Evolutionary conservation across 2,797 vertebrate genomes (phyloP).

Genomic region (Pelodytes ibericus): DNA sequence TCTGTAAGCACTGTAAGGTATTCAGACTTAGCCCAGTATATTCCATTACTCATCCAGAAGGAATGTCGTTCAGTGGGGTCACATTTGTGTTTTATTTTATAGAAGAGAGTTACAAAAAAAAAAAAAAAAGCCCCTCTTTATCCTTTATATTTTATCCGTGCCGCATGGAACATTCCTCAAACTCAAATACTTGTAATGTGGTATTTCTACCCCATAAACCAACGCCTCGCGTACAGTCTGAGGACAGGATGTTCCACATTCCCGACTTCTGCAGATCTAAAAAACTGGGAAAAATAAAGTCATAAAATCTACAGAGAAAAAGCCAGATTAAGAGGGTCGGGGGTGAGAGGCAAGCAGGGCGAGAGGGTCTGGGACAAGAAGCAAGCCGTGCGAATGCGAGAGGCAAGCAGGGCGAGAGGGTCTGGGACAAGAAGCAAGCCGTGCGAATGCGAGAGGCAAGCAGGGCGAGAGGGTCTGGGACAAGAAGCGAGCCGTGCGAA

Average conservation of each 20-base stretch:
- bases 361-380: too few species aligned
- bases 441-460: too few species aligned
- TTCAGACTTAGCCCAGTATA: too few species aligned
- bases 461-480: too few species aligned
- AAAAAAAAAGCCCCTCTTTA: not conserved
- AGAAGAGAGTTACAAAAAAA: too few species aligned
- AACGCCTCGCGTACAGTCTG: not conserved
- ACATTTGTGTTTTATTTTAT: constrained; percentile 42
- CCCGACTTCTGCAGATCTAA: not conserved
- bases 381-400: too few species aligned
- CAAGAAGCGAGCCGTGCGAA: too few species aligned
- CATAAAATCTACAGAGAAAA: not conserved
- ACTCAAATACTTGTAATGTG: constrained; percentile 39
- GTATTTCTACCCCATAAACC: constrained; percentile 28
- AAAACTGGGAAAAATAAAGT: constrained; percentile 11
- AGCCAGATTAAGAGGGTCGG: not conserved
- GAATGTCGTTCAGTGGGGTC: constrained; percentile 20
- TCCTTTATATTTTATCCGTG: constrained; percentile 22
- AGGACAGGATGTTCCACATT: constrained; percentile 43
- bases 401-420: too few species aligned
- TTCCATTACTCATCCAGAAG: constrained; percentile 27
- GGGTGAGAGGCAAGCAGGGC: too few species aligned
- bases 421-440: too few species aligned
- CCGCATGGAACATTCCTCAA: constrained; percentile 31
- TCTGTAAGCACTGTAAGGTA: too few species aligned